Percentiles rank a stretch among this genome's conserved stretches.
These are phyloP conservation scores for Naja naja DNA, from an alignment of 2,113 vertebrate species.

Conservation along the genomic window DNA sequence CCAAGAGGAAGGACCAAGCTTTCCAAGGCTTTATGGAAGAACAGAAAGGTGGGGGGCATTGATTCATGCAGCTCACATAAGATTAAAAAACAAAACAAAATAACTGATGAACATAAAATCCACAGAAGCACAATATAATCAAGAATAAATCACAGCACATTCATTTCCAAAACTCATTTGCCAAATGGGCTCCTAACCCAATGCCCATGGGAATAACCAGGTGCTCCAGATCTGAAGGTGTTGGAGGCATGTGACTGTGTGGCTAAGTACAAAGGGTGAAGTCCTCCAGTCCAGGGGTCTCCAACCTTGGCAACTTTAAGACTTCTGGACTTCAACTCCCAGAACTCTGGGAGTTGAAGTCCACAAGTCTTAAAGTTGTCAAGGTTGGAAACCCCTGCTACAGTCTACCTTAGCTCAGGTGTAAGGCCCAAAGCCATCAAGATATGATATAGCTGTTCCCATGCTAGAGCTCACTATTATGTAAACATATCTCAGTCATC, in stretches of 20 bases:
- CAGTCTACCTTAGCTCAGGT: neutral
- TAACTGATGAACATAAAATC: neutral
- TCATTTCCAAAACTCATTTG: neutral
- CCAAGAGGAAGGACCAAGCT: neutral
- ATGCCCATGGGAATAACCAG: neutral
- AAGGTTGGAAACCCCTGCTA: too few species aligned
- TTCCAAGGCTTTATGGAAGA: neutral
- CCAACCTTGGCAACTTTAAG: too few species aligned
- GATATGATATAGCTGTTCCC: neutral
- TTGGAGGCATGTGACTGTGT: neutral
- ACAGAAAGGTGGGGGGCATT: neutral
- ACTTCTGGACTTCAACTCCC: too few species aligned
- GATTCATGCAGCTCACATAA: neutral
- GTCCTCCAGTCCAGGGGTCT: neutral
- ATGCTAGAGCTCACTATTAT: neutral
- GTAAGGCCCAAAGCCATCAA: neutral
- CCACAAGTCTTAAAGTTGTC: too few species aligned
- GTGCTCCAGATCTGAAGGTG: neutral
- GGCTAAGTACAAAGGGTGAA: neutral
- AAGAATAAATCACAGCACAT: neutral
- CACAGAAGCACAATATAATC: neutral
- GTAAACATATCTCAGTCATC: neutral
- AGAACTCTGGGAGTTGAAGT: too few species aligned
- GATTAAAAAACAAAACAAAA: neutral
- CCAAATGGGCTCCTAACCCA: neutral